Base-by-base conservation (phyloP, 2,113 vertebrate genomes). In the Anser cygnoides region DNA sequence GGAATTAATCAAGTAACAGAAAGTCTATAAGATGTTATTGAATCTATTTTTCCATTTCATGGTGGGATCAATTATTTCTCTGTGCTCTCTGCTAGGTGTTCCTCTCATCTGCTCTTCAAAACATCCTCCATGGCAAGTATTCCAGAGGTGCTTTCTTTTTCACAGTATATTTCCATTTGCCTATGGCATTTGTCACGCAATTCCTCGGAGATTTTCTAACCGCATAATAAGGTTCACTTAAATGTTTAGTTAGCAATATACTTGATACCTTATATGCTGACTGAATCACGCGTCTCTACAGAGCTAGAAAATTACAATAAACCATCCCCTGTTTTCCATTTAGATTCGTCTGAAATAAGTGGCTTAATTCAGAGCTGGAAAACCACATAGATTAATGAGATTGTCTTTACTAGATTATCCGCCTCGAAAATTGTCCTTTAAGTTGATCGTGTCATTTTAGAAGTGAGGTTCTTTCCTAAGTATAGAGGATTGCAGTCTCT, bases 31-130 rank as follows among this genome's bases (percentile, higher is more conserved):
- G 11, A 85, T 52, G 11, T 22, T 50, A 72, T 28, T 65, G 78
- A 89, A 68, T 58, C 54, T 72, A 68, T 94, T 74, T 95, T 89
- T 18, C 13, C 49, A 39, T 50, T 87, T 90, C 71, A 61, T 39
- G 14, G 22, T 55, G 23, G 49, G 35, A 94, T 94, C 93, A 85
- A 54, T 94, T 85, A 91, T 73, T 84, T 91, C 57, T 71, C 52
- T 93, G 35, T 66, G 39, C 20, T 90, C 28, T 77, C 39, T 96
- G 35, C 29, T 70, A 83, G 12, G 7, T 66, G 21, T 80, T 92
- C 75, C 49, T 92, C 62, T 95, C n/a, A 73, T 87, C 66, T 91
- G 26, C 35, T 94, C 73, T 84, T 84, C 87, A 54, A 92, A 93
- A 87, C 16, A 14, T 68, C 26, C 84, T 78, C 74, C 7, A 19